Base-by-base conservation (phyloP, 1,140 invertebrate species). In the Drosophila pectinifera region DNA sequence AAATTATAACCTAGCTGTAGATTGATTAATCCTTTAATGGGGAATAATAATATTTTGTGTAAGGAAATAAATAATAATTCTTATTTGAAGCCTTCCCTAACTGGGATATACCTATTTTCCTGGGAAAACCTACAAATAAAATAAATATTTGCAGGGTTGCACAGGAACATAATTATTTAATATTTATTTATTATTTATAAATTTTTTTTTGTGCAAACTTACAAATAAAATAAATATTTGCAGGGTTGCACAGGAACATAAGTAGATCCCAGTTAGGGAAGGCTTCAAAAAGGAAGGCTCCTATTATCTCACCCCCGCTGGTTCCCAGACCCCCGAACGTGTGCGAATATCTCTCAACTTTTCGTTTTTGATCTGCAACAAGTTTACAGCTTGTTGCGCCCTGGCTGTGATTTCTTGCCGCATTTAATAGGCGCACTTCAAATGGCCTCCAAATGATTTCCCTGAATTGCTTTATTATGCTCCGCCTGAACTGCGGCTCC, bases 321-420 rank as follows among this genome's bases (percentile, higher is more conserved):
- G 64, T 68, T 34, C 28, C n/a, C 8, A 28, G 34, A 36, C 26
- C 58, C 38, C 8, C 1, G 28, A 34, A 18, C 20, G 39, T 43
- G 48, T 56, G 65, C 65, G 28, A 69, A 69, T 65, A 51, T 65
- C 13, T 67, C 43, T 20, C 6, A 31, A 18, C 10, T 22, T 54
- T 45, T 39, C 58, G 31, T 69, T 88, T 86, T 85, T 80, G 58
- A 86, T 86, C 83, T 89, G 84, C 83, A 88, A 83, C 84, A 88
- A 88, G 80, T 88, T 88, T 88, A 88, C 83, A 88, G 83, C 84
- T 88, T 86, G 83, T 88, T 88, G 83, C 72, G 67, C 75, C 63
- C 76, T 77, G 84, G 58, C 84, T 79, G 83, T 86, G 83, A 88
- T 86, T 86, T 80, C 54, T 46, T 68, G 76, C 80, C 64, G 67